phyloP scores from a whole-genome alignment of 2,888 invertebrate genomes.

The Phengaris alcon region DNA sequence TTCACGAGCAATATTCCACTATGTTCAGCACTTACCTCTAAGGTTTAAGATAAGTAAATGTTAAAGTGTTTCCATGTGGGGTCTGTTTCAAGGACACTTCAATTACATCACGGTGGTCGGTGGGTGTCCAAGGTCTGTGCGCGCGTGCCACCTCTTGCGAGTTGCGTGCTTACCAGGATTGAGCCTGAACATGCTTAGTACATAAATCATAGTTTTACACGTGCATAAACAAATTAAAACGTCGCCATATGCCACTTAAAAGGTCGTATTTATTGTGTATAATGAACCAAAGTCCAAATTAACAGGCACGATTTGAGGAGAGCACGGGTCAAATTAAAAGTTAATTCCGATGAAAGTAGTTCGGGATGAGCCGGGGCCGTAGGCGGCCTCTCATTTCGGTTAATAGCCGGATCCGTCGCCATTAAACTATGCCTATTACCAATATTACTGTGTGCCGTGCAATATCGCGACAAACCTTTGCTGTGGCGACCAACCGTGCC shows the following conservation, averaged over 20 bases:
- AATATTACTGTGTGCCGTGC: not conserved
- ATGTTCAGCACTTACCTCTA: not conserved
- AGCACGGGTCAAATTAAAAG: not conserved
- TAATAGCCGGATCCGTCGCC: not conserved
- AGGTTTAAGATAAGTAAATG: not conserved
- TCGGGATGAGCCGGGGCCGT: not conserved
- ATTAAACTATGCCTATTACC: not conserved
- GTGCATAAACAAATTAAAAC: not conserved
- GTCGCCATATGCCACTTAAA: not conserved
- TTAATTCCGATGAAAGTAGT: slow-evolving; percentile 1
- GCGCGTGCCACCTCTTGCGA: not conserved
- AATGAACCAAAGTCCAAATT: not conserved
- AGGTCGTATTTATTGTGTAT: not conserved
- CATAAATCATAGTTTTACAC: not conserved
- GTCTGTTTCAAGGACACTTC: not conserved
- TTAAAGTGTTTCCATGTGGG: slow-evolving; percentile 2
- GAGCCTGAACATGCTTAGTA: not conserved
- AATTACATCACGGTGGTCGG: not conserved
- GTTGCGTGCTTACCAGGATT: not conserved
- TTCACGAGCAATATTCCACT: not conserved
- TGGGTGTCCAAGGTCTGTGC: not conserved
- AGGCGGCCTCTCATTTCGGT: not conserved
- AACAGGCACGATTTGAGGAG: not conserved
- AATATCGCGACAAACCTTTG: too few species aligned
- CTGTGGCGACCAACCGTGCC: not conserved